Evolutionary conservation across 2,797 vertebrate species (phyloP), one percentile per base, ranked within the genome.

Genomic region (Tragelaphus eurycerus): DNA sequence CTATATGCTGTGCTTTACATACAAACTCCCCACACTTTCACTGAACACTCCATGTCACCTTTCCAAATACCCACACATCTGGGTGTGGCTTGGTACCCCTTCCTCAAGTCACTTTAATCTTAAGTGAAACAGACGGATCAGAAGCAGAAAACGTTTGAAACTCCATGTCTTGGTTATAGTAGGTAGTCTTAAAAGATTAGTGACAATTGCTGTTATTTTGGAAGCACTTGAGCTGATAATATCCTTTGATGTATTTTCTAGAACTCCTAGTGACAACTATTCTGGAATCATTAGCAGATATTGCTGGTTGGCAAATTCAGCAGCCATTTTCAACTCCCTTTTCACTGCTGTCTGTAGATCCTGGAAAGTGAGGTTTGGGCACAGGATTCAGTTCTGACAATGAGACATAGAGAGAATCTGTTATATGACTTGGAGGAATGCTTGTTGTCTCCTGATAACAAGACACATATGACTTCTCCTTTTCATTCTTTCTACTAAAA

Each of bases 191-290:
- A 81, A 90, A 84, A 5, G 85, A 16, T 86, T 64, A 71, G 16
- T 90, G 55, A 84, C 74, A 83, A 62, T 57, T 64, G 52, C 21
- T 34, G 7, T 82, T 86, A 90, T 93, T 98, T 97, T 81, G 62
- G 87, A 91, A 85, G 89, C 16, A 74, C 67, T 38, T 92, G 43
- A 19, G 62, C 12, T 85, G 76, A 31, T 92, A 23, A 15, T 94
- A 64, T 55, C n/a, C 29, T 93, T 93, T 25, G 9, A 71, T 96
- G 29, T 93, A 54, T 93, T 89, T 97, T 78, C 64, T 55, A 91
- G 48, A 96, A 67, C 7, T 57, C 3, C 25, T 38, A 55, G 54
- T 81, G 84, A 27, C 29, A 95, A 59, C 84, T 82, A 25, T 97
- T 82, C 89, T 91, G 38, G 23, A 91, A 88, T 17, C 46, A 43